These are phyloP conservation scores for Marcusenius ussheri DNA, from an alignment of 2,113 vertebrate species.

Conservation along the genomic window DNA sequence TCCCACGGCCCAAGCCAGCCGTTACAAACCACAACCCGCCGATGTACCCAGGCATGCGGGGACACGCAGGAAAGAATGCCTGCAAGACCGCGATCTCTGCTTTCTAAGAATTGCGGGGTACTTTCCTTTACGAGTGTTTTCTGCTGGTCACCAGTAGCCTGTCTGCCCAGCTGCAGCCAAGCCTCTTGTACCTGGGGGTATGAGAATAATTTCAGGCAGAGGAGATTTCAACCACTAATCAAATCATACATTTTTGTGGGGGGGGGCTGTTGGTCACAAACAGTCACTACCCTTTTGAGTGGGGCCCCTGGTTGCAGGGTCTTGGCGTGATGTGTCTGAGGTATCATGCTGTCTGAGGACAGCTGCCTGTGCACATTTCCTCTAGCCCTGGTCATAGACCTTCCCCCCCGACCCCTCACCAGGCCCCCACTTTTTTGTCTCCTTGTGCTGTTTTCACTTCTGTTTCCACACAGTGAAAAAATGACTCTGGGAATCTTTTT, in stretches of 20 bases:
- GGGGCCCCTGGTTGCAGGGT: not conserved
- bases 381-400: too few relatives aligned
- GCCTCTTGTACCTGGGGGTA: not conserved
- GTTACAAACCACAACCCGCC: not conserved
- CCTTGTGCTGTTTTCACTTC: not conserved
- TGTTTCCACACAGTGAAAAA: not conserved
- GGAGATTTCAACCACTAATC: not conserved
- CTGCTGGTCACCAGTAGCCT: not conserved
- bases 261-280: not conserved
- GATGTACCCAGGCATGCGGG: not conserved
- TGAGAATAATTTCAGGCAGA: not conserved
- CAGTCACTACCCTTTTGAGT: not conserved
- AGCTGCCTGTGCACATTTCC: not conserved
- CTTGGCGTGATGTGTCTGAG: not conserved
- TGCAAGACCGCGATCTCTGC: not conserved
- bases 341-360: not conserved
- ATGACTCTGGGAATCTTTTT: not conserved
- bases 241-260: not conserved
- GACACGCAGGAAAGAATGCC: not conserved
- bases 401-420: not conserved
- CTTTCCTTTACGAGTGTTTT: not conserved
- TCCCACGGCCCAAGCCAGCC: too few relatives aligned
- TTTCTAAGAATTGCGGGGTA: not conserved
- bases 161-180: not conserved
- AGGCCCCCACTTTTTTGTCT: not conserved